Conservation (phyloP, 1,140 invertebrate genomes). For the Myzus persicae region DNA sequence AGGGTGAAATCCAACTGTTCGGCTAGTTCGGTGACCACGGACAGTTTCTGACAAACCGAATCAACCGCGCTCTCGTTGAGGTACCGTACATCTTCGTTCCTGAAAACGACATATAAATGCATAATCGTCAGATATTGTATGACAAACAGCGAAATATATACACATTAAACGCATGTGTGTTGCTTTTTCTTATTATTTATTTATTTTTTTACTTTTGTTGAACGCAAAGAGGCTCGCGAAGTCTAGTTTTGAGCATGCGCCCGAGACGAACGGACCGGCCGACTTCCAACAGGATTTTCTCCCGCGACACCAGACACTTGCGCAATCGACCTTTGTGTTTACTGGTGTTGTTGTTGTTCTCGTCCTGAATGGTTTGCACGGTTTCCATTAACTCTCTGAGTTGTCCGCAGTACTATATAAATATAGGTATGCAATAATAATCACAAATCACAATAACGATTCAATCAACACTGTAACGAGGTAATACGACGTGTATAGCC, state of each 20-base stretch:
- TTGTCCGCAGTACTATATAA: slow-evolving; percentile 69
- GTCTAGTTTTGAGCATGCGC: slow-evolving; percentile 72
- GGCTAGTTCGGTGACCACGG: slow-evolving; percentile 73
- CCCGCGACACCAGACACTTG: slow-evolving; percentile 68
- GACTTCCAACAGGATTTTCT: slow-evolving; percentile 76
- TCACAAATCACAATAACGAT: background rate
- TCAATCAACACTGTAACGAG: background rate
- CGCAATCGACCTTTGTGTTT: slow-evolving; percentile 60
- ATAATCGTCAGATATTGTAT: background rate
- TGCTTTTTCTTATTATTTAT: background rate
- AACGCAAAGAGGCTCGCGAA: slow-evolving; percentile 71
- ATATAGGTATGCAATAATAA: slow-evolving; percentile 27
- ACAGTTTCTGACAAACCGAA: slow-evolving; percentile 71
- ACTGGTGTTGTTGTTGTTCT: slow-evolving; percentile 62
- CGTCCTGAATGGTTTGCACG: slow-evolving; percentile 65
- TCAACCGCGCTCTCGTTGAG: slow-evolving; percentile 72
- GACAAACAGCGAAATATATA: background rate
- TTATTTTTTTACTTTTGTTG: slow-evolving; percentile 65
- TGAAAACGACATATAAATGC: background rate
- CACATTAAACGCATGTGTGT: background rate
- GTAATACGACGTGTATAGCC: background rate
- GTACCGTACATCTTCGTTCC: slow-evolving; percentile 56
- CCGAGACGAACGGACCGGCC: slow-evolving; percentile 78
- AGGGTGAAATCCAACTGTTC: slow-evolving; percentile 72
- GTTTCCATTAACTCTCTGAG: slow-evolving; percentile 69